Percentiles rank a stretch among this genome's conserved stretches.
Evolutionary conservation across 2,888 invertebrate genomes (phyloP).

Genomic region (Lithophane ornitopus): DNA sequence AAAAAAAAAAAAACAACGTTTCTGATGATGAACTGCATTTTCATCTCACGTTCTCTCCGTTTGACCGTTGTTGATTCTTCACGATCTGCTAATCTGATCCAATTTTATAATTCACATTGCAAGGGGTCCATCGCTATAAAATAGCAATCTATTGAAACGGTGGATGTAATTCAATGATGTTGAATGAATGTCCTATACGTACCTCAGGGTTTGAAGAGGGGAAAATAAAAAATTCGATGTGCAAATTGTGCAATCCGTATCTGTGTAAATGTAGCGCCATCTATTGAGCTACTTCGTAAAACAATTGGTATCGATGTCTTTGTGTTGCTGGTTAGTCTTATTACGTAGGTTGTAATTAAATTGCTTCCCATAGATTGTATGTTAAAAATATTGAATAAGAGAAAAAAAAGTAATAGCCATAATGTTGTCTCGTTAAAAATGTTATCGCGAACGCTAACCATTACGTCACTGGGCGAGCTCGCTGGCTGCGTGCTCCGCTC

Average conservation of each 20-base stretch:
- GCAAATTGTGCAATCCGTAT: constrained; percentile 12
- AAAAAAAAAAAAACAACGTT: constrained; percentile 80
- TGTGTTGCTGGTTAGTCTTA: neutral
- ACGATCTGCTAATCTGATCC: constrained; percentile 85
- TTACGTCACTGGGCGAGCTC: constrained; percentile 70
- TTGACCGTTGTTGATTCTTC: constrained; percentile 83
- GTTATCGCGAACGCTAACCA: constrained; percentile 49
- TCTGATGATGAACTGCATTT: constrained; percentile 77
- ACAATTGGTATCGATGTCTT: neutral
- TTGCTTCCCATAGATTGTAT: neutral
- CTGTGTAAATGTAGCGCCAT: constrained; percentile 53
- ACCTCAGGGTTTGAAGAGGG: constrained; percentile 45
- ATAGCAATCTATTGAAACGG: constrained; percentile 35
- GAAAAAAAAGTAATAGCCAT: constrained; percentile 39
- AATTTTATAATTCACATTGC: constrained; percentile 18
- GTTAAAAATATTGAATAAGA: constrained; percentile 6
- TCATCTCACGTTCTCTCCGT: constrained; percentile 85
- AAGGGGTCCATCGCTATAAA: constrained; percentile 21
- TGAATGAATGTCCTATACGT: constrained; percentile 7
- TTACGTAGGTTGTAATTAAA: neutral
- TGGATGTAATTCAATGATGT: constrained; percentile 54
- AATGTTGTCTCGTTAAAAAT: constrained; percentile 31
- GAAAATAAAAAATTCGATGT: constrained; percentile 24
- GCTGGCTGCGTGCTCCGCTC: constrained; percentile 60
- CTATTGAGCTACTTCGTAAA: constrained; percentile 41